A percentile compares a stretch with the other conserved stretches of the same genome.
Evolutionary conservation across 2,888 invertebrate species (phyloP).

Genomic region (Ectemnius cavifrons): DNA sequence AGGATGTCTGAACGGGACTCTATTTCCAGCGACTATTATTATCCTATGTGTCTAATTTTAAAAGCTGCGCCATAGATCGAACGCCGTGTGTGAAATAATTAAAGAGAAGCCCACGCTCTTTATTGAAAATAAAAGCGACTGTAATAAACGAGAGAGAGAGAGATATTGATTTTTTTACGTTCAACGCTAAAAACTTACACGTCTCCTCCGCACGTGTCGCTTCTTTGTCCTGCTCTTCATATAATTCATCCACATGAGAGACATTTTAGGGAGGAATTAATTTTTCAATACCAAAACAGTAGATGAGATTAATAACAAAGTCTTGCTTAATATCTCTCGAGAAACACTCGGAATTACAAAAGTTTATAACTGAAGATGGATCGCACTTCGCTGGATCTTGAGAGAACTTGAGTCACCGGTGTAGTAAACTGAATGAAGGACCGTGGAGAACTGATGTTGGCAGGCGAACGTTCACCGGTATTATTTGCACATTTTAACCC

Average conservation of each 20-base stretch:
- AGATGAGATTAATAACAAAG: not conserved
- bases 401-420: not conserved
- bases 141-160: not conserved
- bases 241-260: constrained; percentile 80
- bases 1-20: constrained; percentile 5
- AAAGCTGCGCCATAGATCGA: not conserved
- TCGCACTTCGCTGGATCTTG: too few species aligned
- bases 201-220: constrained; percentile 65
- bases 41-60: constrained; percentile 15
- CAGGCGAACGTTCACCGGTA: constrained; percentile 47
- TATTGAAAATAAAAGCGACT: not conserved
- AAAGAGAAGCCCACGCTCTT: not conserved
- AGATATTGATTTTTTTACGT: not conserved
- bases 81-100: constrained; percentile 1
- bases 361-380: not conserved
- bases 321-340: not conserved
- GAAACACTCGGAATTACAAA: not conserved
- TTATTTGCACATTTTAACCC: constrained; percentile 55
- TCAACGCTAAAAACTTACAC: constrained; percentile 60
- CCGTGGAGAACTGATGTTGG: constrained; percentile 45
- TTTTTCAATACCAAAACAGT: not conserved
- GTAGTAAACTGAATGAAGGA: constrained; percentile 30
- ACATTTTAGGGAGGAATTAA: constrained; percentile 68
- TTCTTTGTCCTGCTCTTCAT: constrained; percentile 76
- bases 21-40: not conserved